phyloP scores from a whole-genome alignment of 2,888 invertebrate genomes.

The Fragum sueziense region DNA sequence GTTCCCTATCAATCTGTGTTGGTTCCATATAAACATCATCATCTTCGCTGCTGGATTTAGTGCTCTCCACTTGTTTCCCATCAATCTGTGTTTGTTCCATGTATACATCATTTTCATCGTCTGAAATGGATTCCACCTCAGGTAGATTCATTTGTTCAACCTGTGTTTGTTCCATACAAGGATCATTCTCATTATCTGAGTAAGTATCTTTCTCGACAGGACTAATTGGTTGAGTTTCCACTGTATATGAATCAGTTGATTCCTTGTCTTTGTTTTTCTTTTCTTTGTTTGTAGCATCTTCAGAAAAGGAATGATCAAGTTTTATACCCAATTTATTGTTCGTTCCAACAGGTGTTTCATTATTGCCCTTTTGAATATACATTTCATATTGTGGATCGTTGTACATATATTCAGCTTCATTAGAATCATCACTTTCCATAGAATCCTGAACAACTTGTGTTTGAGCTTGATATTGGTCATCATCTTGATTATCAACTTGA shows the following conservation, averaged over 20 bases:
- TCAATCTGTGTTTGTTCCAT: background rate
- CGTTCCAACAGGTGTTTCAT: background rate
- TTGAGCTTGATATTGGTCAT: background rate
- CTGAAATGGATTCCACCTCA: background rate
- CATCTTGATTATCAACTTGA: background rate
- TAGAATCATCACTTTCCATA: background rate
- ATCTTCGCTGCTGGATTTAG: background rate
- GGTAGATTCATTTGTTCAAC: background rate
- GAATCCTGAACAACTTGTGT: slow-evolving; percentile 1
- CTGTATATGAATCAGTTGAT: background rate
- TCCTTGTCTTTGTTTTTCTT: background rate
- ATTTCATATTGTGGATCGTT: slow-evolving; percentile 7
- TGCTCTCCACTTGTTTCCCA: no score
- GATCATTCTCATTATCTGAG: background rate
- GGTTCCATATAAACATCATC: background rate
- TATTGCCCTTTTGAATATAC: background rate
- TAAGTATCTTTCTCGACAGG: background rate
- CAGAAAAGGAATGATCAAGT: slow-evolving; percentile 5
- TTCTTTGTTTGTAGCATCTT: background rate
- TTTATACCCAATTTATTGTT: background rate
- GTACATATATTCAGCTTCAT: background rate
- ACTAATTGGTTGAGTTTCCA: background rate
- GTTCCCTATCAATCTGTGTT: background rate
- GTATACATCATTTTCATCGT: background rate
- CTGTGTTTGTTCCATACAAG: background rate